phyloP scores from a whole-genome alignment of 1,140 invertebrate genomes.

The Temnothorax longispinosus region DNA sequence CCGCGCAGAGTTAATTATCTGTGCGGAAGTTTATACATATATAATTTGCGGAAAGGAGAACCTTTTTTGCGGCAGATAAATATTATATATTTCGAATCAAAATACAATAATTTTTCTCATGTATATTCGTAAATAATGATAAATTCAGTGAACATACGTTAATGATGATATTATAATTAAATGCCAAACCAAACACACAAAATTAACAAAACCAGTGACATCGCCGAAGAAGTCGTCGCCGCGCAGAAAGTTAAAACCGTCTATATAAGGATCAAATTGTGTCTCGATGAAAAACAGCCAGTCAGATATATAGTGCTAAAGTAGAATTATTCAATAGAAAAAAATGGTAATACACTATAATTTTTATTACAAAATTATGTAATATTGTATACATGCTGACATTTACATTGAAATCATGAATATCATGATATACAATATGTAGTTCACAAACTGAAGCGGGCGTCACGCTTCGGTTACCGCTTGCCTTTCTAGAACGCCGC shows the following conservation, averaged over 20 bases:
- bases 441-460: slow-evolving; percentile 25
- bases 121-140: background rate
- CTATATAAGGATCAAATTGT: background rate
- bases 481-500: slow-evolving; percentile 64
- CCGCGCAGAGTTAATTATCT: too few species aligned
- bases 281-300: background rate
- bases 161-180: background rate
- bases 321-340: background rate
- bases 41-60: background rate
- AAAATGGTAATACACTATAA: background rate
- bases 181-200: background rate
- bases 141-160: background rate
- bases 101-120: background rate
- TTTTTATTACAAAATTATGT: slow-evolving; percentile 11
- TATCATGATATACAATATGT: slow-evolving; percentile 55
- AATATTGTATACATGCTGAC: slow-evolving; percentile 31
- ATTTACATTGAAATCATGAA: slow-evolving; percentile 74
- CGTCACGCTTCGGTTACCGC: slow-evolving; percentile 56
- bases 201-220: background rate
- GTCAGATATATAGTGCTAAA: background rate
- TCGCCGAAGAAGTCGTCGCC: too few species aligned
- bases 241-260: background rate
- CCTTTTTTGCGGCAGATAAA: background rate
- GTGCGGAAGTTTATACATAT: background rate
- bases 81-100: background rate